Percentiles rank a stretch among this genome's conserved stretches.
These are phyloP conservation scores for Isaurus tuberculatus DNA, from an alignment of 92 coral and sea anemone genomes.

Conservation along the genomic window DNA sequence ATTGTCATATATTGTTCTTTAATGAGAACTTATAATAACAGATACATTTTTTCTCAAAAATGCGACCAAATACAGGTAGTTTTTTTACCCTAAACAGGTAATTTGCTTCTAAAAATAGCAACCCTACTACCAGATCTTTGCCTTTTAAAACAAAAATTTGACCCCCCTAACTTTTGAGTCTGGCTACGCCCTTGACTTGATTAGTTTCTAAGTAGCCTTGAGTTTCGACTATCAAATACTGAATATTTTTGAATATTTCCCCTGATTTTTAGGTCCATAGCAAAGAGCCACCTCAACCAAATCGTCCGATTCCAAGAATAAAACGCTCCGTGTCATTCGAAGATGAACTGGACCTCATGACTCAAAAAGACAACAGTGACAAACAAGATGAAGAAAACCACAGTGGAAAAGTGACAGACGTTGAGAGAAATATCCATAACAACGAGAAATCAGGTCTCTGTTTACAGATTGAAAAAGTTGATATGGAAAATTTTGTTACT, in stretches of 20 bases:
- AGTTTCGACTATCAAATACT: background rate
- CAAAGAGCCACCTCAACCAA: background rate
- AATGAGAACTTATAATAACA: too few relatives aligned
- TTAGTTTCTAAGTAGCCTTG: background rate
- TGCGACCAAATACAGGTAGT: too few relatives aligned
- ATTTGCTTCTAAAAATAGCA: too few relatives aligned
- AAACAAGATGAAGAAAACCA: background rate
- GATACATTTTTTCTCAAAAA: too few relatives aligned
- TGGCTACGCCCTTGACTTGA: background rate
- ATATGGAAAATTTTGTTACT: background rate
- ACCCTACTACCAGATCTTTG: too few relatives aligned
- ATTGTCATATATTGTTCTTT: too few relatives aligned
- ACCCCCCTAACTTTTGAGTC: background rate
- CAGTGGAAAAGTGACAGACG: background rate
- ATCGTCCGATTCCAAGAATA: conserved; percentile 14
- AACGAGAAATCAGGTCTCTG: background rate
- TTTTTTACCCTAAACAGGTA: too few relatives aligned
- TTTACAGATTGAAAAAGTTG: background rate
- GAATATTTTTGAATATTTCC: background rate
- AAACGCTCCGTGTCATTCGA: conserved; percentile 24
- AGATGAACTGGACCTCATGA: conserved; percentile 10
- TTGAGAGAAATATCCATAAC: background rate
- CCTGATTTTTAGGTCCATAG: background rate
- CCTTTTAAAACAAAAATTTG: too few relatives aligned
- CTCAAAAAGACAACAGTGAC: background rate